These are phyloP conservation scores for Lamprotornis superbus DNA, from an alignment of 2,113 vertebrate species.

Conservation along the genomic window DNA sequence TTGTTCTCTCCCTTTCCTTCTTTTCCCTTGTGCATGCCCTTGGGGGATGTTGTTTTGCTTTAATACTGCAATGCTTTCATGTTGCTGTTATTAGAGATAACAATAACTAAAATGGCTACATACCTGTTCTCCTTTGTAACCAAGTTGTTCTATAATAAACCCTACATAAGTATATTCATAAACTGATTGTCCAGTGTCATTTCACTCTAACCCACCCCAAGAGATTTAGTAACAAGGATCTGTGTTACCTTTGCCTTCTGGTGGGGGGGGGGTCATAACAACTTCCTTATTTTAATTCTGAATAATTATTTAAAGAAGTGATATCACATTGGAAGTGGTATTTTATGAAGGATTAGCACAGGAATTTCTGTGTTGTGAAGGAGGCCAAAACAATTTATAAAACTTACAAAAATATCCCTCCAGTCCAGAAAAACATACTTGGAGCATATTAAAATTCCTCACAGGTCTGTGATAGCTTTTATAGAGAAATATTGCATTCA, in stretches of 20 bases:
- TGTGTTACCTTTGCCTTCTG: background rate
- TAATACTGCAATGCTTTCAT: background rate
- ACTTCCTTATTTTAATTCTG: background rate
- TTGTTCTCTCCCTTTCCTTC: background rate
- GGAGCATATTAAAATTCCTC: background rate
- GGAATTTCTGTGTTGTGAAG: background rate
- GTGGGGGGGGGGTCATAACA: rapidly evolving
- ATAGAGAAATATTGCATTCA: background rate
- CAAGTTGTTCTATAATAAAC: background rate
- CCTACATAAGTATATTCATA: background rate
- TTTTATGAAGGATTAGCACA: background rate
- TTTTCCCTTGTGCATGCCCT: background rate
- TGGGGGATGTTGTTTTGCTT: background rate
- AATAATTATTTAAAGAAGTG: background rate
- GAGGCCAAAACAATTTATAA: background rate
- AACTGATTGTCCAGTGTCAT: background rate
- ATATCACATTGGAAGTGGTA: background rate
- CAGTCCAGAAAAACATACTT: background rate
- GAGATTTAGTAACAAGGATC: no score
- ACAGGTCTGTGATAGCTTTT: background rate
- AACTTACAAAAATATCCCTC: background rate
- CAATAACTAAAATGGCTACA: background rate
- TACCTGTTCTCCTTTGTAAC: background rate
- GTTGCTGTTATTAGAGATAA: no score
- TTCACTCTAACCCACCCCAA: background rate